Evolutionary conservation across 2,888 invertebrate genomes (phyloP).

Genomic region (Brachypterus glaber): DNA sequence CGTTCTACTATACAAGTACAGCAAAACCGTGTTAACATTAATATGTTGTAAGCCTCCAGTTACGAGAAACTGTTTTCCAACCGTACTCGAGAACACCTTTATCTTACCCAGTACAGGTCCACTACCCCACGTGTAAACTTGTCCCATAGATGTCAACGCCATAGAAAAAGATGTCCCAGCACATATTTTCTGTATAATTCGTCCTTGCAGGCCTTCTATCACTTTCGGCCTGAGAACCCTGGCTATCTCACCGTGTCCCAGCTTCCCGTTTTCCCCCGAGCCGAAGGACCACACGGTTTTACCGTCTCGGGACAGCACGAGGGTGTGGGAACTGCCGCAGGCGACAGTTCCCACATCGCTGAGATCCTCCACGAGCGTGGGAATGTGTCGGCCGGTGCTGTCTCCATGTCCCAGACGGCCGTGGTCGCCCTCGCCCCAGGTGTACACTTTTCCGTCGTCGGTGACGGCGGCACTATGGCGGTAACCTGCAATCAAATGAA

Average conservation of each 20-base stretch:
- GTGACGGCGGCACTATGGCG: constrained; percentile 50
- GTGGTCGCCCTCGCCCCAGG: constrained; percentile 51
- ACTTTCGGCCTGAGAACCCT: constrained; percentile 48
- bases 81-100: too few species aligned
- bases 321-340: constrained; percentile 48
- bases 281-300: constrained; percentile 51
- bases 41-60: too few species aligned
- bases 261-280: constrained; percentile 47
- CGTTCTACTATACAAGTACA: too few species aligned
- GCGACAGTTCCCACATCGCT: constrained; percentile 48
- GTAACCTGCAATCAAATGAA: constrained; percentile 38
- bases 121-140: constrained; percentile 55
- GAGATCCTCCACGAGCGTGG: constrained; percentile 49
- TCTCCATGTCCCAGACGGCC: constrained; percentile 53
- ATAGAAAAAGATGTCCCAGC: constrained; percentile 47
- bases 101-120: too few species aligned
- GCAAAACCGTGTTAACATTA: too few species aligned
- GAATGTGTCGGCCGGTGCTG: constrained; percentile 46
- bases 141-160: constrained; percentile 44
- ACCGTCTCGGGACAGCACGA: constrained; percentile 46
- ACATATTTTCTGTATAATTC: constrained; percentile 47
- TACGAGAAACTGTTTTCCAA: too few species aligned
- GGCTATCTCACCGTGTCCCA: constrained; percentile 40
- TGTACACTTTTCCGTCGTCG: constrained; percentile 46
- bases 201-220: constrained; percentile 49